A percentile compares a stretch with the other conserved stretches of the same genome.
These are phyloP conservation scores for Sinelater perroti DNA, from an alignment of 2,888 invertebrate species.

Conservation along the genomic window DNA sequence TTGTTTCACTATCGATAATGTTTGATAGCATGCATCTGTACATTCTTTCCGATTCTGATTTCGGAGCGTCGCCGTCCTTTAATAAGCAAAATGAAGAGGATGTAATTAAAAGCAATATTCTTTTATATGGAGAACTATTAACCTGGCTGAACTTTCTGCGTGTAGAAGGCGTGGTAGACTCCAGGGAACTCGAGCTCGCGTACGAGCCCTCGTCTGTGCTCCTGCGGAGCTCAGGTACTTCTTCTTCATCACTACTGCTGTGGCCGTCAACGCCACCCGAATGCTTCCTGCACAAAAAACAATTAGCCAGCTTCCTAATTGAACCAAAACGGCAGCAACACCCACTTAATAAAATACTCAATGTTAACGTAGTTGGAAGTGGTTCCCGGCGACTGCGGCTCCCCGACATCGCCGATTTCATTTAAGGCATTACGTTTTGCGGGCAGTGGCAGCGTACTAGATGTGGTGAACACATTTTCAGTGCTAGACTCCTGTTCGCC, in stretches of 20 bases:
- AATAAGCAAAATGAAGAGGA: conserved; percentile 23
- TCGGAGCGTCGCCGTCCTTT: conserved; percentile 64
- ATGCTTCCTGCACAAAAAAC: conserved; percentile 21
- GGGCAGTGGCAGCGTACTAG: conserved; percentile 69
- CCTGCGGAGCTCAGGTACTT: conserved; percentile 58
- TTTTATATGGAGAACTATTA: background rate
- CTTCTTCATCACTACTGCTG: conserved; percentile 61
- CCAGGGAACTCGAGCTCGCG: conserved; percentile 62
- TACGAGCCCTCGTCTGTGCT: conserved; percentile 60
- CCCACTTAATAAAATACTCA: conserved; percentile 88
- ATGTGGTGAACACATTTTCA: conserved; percentile 70
- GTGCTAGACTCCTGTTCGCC: conserved; percentile 67
- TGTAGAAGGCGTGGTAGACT: conserved; percentile 63
- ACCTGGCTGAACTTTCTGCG: conserved; percentile 56
- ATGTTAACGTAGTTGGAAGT: conserved; percentile 92
- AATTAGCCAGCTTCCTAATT: background rate
- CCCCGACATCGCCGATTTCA: conserved; percentile 54
- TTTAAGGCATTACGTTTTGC: conserved; percentile 57
- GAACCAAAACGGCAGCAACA: conserved; percentile 40
- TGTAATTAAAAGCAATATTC: conserved; percentile 22
- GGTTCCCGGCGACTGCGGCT: conserved; percentile 80
- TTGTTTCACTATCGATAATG: conserved; percentile 90
- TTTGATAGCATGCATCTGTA: conserved; percentile 88
- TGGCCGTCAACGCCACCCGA: conserved; percentile 45
- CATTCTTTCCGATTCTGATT: conserved; percentile 84